These are phyloP conservation scores for Actinia equina DNA, from an alignment of 64 coral and sea anemone genomes.

Conservation along the genomic window DNA sequence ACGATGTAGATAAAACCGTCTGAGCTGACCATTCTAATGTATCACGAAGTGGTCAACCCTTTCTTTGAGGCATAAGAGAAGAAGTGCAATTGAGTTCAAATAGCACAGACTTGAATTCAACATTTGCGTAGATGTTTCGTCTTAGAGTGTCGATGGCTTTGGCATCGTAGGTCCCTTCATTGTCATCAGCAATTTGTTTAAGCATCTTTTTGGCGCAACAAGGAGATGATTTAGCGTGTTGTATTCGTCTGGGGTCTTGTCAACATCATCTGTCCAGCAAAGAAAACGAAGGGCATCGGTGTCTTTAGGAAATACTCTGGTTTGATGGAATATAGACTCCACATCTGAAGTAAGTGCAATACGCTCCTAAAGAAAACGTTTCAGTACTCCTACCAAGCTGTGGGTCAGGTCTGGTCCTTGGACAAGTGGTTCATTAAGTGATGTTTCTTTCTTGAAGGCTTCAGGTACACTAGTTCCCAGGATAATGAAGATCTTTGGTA, in stretches of 20 bases:
- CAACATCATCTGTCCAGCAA: constrained; percentile 12
- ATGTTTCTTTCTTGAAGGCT: not conserved
- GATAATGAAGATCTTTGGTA: not conserved
- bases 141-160: constrained; percentile 20
- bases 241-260: constrained; percentile 25
- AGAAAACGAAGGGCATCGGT: constrained; percentile 24
- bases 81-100: not conserved
- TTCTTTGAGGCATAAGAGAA: not conserved
- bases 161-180: constrained; percentile 17
- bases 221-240: constrained; percentile 42
- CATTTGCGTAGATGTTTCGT: constrained; percentile 12
- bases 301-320: not conserved
- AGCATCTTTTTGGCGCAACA: constrained; percentile 45
- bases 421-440: not conserved
- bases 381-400: not conserved
- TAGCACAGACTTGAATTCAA: constrained; percentile 16
- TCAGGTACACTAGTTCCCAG: not conserved
- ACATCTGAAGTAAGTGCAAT: not conserved
- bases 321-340: constrained; percentile 28
- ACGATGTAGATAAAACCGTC: not conserved
- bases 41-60: not conserved
- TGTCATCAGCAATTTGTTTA: constrained; percentile 27
- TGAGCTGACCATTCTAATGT: not conserved
- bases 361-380: not conserved
- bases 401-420: constrained; percentile 5